A percentile compares a stretch with the other conserved stretches of the same genome.
Evolutionary conservation across 2,113 vertebrate species (phyloP).

Genomic region (Columba livia): DNA sequence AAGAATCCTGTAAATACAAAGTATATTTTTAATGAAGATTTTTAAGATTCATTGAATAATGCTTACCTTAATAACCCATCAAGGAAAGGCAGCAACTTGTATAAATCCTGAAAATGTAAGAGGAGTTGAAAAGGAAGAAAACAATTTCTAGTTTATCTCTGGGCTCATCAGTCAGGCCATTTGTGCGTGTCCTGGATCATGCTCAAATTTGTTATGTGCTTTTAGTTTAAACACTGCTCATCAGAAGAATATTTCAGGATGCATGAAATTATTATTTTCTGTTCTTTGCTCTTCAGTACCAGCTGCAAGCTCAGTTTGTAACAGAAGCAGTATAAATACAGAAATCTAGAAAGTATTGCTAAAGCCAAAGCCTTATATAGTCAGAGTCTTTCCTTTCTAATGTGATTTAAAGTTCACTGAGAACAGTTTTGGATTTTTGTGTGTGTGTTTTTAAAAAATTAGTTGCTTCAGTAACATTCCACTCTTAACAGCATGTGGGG

Average conservation of each 20-base stretch:
- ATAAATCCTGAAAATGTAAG: background rate
- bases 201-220: background rate
- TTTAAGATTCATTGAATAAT: background rate
- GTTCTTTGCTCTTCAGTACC: background rate
- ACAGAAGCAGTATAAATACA: background rate
- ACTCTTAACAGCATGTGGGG: background rate
- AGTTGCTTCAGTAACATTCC: background rate
- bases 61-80: background rate
- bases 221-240: background rate
- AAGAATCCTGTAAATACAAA: background rate
- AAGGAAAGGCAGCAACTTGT: background rate
- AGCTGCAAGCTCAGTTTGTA: background rate
- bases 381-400: background rate
- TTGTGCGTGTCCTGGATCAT: background rate
- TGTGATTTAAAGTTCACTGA: background rate
- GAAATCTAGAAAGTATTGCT: background rate
- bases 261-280: background rate
- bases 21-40: background rate
- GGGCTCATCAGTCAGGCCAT: background rate
- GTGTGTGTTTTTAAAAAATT: background rate
- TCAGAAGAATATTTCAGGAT: background rate
- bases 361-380: background rate
- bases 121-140: background rate
- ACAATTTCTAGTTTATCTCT: background rate
- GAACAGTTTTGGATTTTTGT: background rate